Percentiles rank a stretch among this genome's conserved stretches.
These are phyloP conservation scores for Cantharis nigra DNA, from an alignment of 2,888 invertebrate species.

Conservation along the genomic window DNA sequence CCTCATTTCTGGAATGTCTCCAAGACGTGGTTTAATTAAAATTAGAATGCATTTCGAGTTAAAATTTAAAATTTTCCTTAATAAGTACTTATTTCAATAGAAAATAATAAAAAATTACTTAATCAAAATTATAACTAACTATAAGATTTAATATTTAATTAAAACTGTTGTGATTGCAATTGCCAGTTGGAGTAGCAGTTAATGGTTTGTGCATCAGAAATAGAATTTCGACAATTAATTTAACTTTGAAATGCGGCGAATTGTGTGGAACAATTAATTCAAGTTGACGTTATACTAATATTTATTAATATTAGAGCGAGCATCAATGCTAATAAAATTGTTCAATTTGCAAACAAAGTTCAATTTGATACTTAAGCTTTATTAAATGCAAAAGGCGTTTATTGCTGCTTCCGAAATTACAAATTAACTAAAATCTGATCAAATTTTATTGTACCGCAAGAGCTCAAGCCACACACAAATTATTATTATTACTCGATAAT, in stretches of 20 bases:
- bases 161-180: neutral
- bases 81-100: neutral
- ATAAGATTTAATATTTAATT: conserved; percentile 9
- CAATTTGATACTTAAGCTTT: neutral
- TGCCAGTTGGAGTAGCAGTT: neutral
- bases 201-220: neutral
- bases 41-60: neutral
- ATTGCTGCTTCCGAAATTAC: neutral
- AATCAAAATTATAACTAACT: neutral
- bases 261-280: neutral
- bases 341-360: neutral
- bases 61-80: neutral
- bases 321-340: neutral
- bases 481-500: neutral
- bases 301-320: neutral
- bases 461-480: neutral
- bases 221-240: conserved; percentile 8
- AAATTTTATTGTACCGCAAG: neutral
- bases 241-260: conserved; percentile 2
- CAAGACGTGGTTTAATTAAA: neutral
- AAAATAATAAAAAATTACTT: neutral
- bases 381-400: neutral
- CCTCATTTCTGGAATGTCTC: neutral
- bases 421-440: neutral
- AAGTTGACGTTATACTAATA: neutral